Evolutionary conservation across 30 jellyfish, hydroid and myxozoan species (phyloP), one percentile per base, ranked within the genome.

Genomic region (Pseudorhiza aurosa): DNA sequence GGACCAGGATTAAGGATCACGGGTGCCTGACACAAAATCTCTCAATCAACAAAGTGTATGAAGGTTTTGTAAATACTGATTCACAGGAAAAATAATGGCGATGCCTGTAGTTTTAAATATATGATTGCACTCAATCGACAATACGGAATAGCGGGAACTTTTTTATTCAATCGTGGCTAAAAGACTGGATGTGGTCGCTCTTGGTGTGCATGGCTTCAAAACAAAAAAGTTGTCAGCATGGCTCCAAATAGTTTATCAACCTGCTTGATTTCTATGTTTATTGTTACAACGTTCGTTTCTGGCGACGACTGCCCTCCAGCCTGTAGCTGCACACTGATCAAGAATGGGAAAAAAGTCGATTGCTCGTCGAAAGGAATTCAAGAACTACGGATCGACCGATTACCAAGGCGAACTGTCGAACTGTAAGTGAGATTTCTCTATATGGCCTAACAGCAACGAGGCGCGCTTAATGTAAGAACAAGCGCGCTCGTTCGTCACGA

Each of bases 391-490:
- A 15, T 82, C 39, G 58, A 82, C 29, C 37, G 44, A 39, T 56
- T 82, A 15, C 94, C 94, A 19, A 55, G 8, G 58, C 22, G 58
- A 36, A 57, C 94, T 27, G 79, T 82, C n/a, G 94, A 82, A 82
- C 31, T 82, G 94, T 82, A 40, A 65, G 94, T 49, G 73, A 59
- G 67, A 47, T 67, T 49, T 65, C 45, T 56, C 45, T 11, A 1
- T 21, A 22, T 32, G 72, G 72, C 72, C 72, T 45, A 45, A 29
- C 44, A 7, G 26, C 21, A 6, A 47, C 8, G n/a, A n/a, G n/a
- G n/a, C n/a, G n/a, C n/a, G n/a, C n/a, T n/a, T n/a, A n/a, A n/a
- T n/a, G n/a, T n/a, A n/a, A n/a, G n/a, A n/a, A n/a, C n/a, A n/a
- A n/a, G n/a, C n/a, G n/a, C n/a, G n/a, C n/a, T n/a, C n/a, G n/a